A percentile compares a stretch with the other conserved stretches of the same genome.
Evolutionary conservation across 2,888 invertebrate genomes (phyloP).

Genomic region (Drosophila meridionalis): DNA sequence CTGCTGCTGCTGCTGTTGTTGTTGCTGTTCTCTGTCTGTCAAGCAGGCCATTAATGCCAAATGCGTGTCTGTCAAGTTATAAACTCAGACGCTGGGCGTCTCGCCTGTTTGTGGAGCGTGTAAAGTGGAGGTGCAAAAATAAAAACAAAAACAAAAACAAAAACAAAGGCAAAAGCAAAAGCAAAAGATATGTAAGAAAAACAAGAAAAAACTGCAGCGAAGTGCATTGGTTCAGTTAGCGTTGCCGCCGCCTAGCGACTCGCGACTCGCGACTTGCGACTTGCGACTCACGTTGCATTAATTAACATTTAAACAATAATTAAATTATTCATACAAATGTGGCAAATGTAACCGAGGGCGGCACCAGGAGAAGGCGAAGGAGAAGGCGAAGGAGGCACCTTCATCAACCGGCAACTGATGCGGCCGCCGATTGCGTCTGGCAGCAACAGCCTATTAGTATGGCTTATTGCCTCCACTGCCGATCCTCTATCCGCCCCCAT

Average conservation of each 20-base stretch:
- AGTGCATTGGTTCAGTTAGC: conserved; percentile 57
- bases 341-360: conserved; percentile 63
- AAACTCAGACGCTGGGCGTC: conserved; percentile 55
- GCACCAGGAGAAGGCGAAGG: background rate
- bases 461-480: conserved; percentile 72
- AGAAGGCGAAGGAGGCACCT: conserved; percentile 26
- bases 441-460: conserved; percentile 75
- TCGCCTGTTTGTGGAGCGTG: conserved; percentile 53
- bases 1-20: background rate
- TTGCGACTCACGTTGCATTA: conserved; percentile 79
- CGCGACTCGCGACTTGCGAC: conserved; percentile 23
- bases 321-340: conserved; percentile 84
- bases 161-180: conserved; percentile 3
- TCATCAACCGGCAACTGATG: conserved; percentile 49
- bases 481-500: conserved; percentile 29
- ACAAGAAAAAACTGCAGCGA: conserved; percentile 17
- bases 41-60: conserved; percentile 81
- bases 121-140: conserved; percentile 53
- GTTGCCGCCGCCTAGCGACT: conserved; percentile 14
- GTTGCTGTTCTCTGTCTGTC: conserved; percentile 60
- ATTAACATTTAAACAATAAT: conserved; percentile 84
- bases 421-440: conserved; percentile 49
- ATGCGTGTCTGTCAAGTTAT: conserved; percentile 83
- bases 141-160: conserved; percentile 17
- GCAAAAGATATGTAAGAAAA: conserved; percentile 1